Evolutionary conservation across 2,113 vertebrate species (phyloP).

Genomic region (Zonotrichia leucophrys): DNA sequence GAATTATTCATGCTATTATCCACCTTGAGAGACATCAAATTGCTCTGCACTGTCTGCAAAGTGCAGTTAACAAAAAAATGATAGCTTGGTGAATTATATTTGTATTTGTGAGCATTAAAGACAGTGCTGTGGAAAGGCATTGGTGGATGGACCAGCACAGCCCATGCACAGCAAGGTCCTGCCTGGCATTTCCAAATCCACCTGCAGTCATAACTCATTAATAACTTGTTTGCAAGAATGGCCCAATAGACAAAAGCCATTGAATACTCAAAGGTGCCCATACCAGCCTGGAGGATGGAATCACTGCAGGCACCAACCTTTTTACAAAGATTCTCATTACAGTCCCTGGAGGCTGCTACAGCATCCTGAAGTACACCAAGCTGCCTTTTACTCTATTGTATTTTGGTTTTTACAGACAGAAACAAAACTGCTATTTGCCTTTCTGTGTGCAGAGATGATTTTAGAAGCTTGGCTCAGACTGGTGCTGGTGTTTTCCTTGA

Average conservation of each 20-base stretch:
- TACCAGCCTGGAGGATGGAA: neutral
- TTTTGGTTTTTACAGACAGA: neutral
- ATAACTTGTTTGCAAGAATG: constrained; percentile 12
- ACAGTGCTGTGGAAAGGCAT: neutral
- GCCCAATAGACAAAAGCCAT: constrained; percentile 1
- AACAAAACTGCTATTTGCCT: neutral
- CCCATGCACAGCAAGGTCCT: neutral
- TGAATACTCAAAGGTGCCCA: constrained; percentile 22
- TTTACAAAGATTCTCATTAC: neutral
- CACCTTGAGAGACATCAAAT: constrained; percentile 57
- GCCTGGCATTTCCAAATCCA: neutral
- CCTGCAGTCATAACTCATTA: constrained; percentile 11
- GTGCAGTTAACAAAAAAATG: constrained; percentile 31
- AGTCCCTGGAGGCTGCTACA: neutral
- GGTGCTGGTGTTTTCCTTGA: neutral
- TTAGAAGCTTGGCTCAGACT: neutral
- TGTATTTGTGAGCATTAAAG: constrained; percentile 16
- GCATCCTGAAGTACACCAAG: neutral
- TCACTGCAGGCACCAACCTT: neutral
- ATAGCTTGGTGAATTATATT: constrained; percentile 33
- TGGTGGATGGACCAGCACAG: neutral
- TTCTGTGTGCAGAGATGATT: neutral
- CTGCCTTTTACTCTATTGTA: neutral
- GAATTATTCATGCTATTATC: constrained; percentile 71
- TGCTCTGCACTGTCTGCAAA: constrained; percentile 29